Percentiles rank a stretch among this genome's conserved stretches.
Evolutionary conservation across 2,113 vertebrate species (phyloP).

Genomic region (Anguilla japonica): DNA sequence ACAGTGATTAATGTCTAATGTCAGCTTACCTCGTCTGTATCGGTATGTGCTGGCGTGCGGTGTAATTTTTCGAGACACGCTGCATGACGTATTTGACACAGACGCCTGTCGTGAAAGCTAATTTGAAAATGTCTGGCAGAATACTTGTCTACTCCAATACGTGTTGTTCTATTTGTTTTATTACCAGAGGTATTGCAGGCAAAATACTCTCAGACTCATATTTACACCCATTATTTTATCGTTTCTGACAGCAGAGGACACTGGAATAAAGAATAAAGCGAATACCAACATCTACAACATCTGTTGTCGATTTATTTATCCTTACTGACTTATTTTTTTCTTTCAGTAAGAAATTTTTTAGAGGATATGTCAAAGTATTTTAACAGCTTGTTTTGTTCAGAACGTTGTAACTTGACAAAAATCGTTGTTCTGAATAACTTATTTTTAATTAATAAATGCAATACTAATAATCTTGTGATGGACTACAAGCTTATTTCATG

Average conservation of each 20-base stretch:
- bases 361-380: not conserved
- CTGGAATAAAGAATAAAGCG: not conserved
- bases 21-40: not conserved
- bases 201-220: not conserved
- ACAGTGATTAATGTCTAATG: slow-evolving; percentile 27
- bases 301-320: not conserved
- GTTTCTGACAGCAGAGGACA: not conserved
- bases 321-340: not conserved
- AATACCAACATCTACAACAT: not conserved
- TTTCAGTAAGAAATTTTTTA: not conserved
- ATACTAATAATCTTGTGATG: not conserved
- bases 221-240: not conserved
- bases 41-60: not conserved
- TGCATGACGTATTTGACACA: not conserved
- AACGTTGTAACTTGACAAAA: too few relatives aligned
- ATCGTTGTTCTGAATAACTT: not conserved
- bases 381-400: not conserved
- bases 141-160: slow-evolving; percentile 12
- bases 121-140: slow-evolving; percentile 8
- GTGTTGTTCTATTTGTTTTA: not conserved
- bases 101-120: slow-evolving; percentile 11
- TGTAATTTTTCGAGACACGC: not conserved
- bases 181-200: not conserved
- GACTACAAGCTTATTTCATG: not conserved
- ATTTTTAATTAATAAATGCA: not conserved